Conservation (phyloP, 2,113 vertebrate species). For the Hydropotes inermis region DNA sequence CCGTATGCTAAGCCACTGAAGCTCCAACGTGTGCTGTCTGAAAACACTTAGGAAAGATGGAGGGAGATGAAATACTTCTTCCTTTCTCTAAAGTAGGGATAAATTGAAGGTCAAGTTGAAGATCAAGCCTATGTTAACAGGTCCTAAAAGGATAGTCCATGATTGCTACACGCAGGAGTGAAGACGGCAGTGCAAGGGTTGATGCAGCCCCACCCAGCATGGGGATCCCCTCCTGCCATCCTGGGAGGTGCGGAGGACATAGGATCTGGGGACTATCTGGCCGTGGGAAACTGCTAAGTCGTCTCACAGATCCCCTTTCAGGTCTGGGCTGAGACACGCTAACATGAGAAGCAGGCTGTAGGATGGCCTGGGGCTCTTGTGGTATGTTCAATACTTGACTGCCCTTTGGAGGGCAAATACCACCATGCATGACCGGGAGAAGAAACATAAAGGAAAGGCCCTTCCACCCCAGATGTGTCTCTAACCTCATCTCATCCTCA, state of each 20-base stretch:
- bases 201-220: background rate
- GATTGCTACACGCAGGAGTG: no score
- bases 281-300: background rate
- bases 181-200: background rate
- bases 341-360: background rate
- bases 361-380: background rate
- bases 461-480: background rate
- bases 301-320: background rate
- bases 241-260: background rate
- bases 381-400: background rate
- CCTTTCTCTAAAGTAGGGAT: background rate
- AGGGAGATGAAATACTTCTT: background rate
- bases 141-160: background rate
- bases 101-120: background rate
- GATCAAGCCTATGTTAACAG: background rate
- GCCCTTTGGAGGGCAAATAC: background rate
- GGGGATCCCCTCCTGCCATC: background rate
- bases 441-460: background rate
- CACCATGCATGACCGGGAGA: fast-evolving
- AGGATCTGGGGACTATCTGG: background rate
- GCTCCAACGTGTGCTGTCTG: background rate
- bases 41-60: background rate
- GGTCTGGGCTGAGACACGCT: background rate
- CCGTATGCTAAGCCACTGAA: background rate
- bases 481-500: background rate